A percentile compares a stretch with the other conserved stretches of the same genome.
Conservation (phyloP, 2,113 vertebrate genomes). For the Phainopepla nitens region DNA sequence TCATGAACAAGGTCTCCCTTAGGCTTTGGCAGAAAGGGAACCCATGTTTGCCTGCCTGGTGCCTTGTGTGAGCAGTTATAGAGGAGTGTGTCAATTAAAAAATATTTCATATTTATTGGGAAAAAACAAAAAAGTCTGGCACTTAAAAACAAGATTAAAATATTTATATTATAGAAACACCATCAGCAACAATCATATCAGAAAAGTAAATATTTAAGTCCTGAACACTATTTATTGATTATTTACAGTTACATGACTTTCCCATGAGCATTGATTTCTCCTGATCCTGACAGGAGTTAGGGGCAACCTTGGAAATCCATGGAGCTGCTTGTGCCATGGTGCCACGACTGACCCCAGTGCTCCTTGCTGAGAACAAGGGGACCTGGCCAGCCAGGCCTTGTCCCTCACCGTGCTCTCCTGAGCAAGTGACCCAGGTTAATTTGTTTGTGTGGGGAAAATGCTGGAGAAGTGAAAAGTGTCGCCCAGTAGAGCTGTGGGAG, state of each 20-base stretch:
- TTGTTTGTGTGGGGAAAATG: background rate
- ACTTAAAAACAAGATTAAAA: constrained; percentile 52
- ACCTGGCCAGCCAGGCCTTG: background rate
- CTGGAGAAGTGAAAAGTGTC: background rate
- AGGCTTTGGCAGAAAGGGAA: background rate
- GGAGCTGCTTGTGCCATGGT: background rate
- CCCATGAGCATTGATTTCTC: background rate
- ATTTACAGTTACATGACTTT: constrained; percentile 50
- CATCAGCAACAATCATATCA: constrained; percentile 45
- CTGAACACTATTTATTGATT: background rate
- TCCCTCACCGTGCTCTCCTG: background rate
- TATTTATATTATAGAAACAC: constrained; percentile 50
- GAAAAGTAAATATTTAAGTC: constrained; percentile 54
- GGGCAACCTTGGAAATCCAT: background rate
- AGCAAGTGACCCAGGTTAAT: background rate
- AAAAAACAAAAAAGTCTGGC: background rate
- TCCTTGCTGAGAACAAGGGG: background rate
- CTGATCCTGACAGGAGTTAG: background rate
- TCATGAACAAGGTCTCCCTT: background rate
- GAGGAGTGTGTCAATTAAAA: background rate
- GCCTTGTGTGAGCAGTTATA: background rate
- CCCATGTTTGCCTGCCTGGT: background rate
- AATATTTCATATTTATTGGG: background rate
- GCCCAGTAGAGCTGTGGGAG: background rate
- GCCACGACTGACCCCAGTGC: accelerated